Evolutionary conservation across 1,140 invertebrate species (phyloP).

Genomic region (Pomacea maculata): DNA sequence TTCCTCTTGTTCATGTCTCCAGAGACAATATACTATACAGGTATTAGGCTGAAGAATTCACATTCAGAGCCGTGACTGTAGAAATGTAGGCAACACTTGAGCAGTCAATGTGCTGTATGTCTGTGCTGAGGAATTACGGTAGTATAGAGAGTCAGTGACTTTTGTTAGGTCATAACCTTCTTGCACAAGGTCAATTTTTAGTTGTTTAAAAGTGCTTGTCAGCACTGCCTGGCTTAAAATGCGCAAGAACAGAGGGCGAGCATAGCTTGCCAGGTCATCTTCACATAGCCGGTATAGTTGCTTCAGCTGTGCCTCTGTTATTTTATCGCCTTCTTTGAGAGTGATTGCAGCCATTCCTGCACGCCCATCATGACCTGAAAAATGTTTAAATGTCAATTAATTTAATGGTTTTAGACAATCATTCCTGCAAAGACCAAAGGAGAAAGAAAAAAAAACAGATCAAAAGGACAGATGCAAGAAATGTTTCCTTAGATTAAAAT

Average conservation of each 20-base stretch:
- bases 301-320: slow-evolving; percentile 34
- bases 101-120: slow-evolving; percentile 73
- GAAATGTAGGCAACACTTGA: slow-evolving; percentile 62
- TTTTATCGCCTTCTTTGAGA: slow-evolving; percentile 57
- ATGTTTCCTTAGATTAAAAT: too few relatives aligned
- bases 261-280: slow-evolving; percentile 79
- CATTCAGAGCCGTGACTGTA: slow-evolving; percentile 21
- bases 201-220: slow-evolving; percentile 54
- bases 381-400: not conserved
- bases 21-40: too few relatives aligned
- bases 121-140: slow-evolving; percentile 69
- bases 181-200: slow-evolving; percentile 74
- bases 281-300: slow-evolving; percentile 46
- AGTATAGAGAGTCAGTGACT: slow-evolving; percentile 83
- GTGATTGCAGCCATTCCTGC: slow-evolving; percentile 93
- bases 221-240: slow-evolving; percentile 64
- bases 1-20: too few relatives aligned
- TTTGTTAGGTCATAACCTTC: slow-evolving; percentile 85
- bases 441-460: too few relatives aligned
- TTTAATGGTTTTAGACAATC: too few relatives aligned
- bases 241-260: slow-evolving; percentile 86
- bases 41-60: too few relatives aligned
- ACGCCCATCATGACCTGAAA: slow-evolving; percentile 82
- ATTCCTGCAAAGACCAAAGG: too few relatives aligned
- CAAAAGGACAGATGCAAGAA: too few relatives aligned